Evolutionary conservation across 1,140 invertebrate species (phyloP), one percentile per base, ranked within the genome.

Genomic region (Apis florea): DNA sequence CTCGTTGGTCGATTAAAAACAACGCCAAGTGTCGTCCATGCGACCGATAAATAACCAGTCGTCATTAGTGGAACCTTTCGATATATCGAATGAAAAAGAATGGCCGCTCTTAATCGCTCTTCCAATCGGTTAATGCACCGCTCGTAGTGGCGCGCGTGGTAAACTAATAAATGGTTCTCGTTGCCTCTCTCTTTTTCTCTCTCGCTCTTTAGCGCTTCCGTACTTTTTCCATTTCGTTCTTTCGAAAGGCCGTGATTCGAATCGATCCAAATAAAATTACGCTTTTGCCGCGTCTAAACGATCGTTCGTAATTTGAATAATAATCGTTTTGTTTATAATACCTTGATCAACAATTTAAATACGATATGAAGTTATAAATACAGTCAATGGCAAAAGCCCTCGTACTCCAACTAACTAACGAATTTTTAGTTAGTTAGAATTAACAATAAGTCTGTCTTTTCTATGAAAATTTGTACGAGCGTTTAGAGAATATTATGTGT

Each of bases 121-220:
- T 83, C 85, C 85, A 87, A 87, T 87, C 85, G 85, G 85, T 87
- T 87, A 87, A 87, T 87, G 85, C 85, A 83, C 81, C 85, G 85
- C 67, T 83, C 85, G 85, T 40, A 80, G 84, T 71, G 74, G 83
- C 68, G 84, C 47, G 66, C 47, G 13, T 61, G 80, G 80, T 83
- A 83, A 83, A 72, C 77, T 87, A 86, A 87, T 87, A 87, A 87
- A 87, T 86, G 85, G 85, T 63, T 51, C 56, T 40, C 31, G 31
- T 40, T 66, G 67, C 68, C 64, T 61, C 72, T 67, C 74, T 31
- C 49, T 71, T 69, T 61, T 67, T 67, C 74, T 31, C 49, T 71
- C 26, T 31, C 74, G 24, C 24, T 26, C 51, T 9, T 31, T 15
- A 11, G 11, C 26, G 59, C 56, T 24, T 49, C 56, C 40, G 54